A percentile compares a stretch with the other conserved stretches of the same genome.
These are phyloP conservation scores for Siniperca obscura DNA, from an alignment of 2,797 vertebrate species.

Conservation along the genomic window DNA sequence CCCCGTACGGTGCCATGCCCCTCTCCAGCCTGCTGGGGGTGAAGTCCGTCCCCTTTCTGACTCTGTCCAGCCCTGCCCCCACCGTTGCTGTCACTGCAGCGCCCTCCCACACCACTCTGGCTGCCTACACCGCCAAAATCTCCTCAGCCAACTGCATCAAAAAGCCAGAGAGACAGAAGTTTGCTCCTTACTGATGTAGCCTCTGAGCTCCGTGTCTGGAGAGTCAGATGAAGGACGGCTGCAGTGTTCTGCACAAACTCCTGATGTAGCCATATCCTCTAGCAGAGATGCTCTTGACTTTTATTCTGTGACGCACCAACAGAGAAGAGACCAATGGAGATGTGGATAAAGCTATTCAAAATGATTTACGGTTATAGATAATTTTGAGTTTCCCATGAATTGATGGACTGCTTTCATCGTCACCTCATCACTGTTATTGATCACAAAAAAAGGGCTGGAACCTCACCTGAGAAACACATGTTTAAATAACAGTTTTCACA, in stretches of 20 bases:
- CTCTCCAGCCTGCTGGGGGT: conserved; percentile 93
- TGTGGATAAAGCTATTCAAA: conserved; percentile 71
- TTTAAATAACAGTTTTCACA: conserved; percentile 47
- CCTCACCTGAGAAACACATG: conserved; percentile 71
- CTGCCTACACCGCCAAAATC: conserved; percentile 94
- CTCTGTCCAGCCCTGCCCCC: conserved; percentile 86
- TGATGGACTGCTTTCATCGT: conserved; percentile 71
- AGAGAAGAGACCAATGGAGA: conserved; percentile 79
- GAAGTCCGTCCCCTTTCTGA: conserved; percentile 93
- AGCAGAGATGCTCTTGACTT: conserved; percentile 79
- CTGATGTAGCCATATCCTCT: conserved; percentile 82
- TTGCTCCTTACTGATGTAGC: conserved; percentile 90
- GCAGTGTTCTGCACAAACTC: conserved; percentile 70
- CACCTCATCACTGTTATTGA: conserved; percentile 78
- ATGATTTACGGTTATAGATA: conserved; percentile 74
- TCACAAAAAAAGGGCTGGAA: conserved; percentile 62
- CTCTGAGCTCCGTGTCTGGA: conserved; percentile 3
- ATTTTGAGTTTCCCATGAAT: conserved; percentile 79
- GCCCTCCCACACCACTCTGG: conserved; percentile 82
- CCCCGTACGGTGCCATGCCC: conserved; percentile 89
- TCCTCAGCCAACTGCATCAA: conserved; percentile 93
- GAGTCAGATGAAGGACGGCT: conserved; percentile 62
- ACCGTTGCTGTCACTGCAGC: conserved; percentile 85
- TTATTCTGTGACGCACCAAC: conserved; percentile 73
- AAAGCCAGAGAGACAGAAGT: conserved; percentile 95